Evolutionary conservation across 2,888 invertebrate genomes (phyloP).

Genomic region (Salticus scenicus): DNA sequence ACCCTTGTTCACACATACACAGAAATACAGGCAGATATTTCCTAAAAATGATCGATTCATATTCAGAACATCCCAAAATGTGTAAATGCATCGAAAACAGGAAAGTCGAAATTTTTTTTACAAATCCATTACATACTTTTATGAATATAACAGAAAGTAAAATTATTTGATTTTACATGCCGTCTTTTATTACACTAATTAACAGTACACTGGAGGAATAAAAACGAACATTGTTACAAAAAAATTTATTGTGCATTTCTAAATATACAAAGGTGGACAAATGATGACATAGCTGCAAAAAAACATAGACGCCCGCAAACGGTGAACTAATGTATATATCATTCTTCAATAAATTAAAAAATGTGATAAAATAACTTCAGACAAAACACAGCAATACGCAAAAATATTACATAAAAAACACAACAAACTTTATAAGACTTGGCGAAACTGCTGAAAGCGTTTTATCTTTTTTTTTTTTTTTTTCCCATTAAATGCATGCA

Average conservation of each 20-base stretch:
- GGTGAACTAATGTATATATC: slow-evolving; percentile 20
- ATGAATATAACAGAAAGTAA: no score
- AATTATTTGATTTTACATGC: no score
- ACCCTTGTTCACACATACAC: no score
- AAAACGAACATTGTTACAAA: slow-evolving; percentile 45
- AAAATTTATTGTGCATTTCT: slow-evolving; percentile 68
- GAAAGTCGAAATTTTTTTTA: no score
- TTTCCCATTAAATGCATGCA: no score
- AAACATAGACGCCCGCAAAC: slow-evolving; percentile 26
- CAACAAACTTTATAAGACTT: neutral
- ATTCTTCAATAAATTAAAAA: slow-evolving; percentile 60
- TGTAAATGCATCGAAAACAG: no score
- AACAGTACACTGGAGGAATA: no score
- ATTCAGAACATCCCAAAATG: no score
- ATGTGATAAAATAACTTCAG: slow-evolving; percentile 16
- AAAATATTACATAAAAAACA: slow-evolving; percentile 17
- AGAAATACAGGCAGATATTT: no score
- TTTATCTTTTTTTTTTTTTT: neutral
- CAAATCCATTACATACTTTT: no score
- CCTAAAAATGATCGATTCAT: no score
- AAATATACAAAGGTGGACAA: slow-evolving; percentile 66
- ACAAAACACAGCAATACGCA: slow-evolving; percentile 30
- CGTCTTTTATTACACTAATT: no score
- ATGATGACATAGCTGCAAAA: slow-evolving; percentile 46
- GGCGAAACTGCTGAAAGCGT: slow-evolving; percentile 15